Conservation (phyloP, 2,113 vertebrate genomes). For the Phocoena phocoena region DNA sequence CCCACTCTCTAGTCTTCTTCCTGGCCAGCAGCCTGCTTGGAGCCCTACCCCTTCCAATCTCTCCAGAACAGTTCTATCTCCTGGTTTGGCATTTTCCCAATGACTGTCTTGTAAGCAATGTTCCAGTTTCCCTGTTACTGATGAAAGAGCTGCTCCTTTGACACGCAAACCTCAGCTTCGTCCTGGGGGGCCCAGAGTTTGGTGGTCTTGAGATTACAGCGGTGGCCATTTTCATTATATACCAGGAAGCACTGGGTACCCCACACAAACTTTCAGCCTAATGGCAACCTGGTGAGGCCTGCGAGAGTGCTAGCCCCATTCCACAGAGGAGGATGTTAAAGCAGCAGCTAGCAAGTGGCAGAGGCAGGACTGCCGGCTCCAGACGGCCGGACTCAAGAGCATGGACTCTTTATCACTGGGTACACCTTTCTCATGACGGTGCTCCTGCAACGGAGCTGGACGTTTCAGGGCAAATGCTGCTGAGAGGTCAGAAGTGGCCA, state of each 20-base stretch:
- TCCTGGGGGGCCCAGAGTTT: not conserved
- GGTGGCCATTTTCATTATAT: not conserved
- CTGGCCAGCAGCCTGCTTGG: rapidly evolving
- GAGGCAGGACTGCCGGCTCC: not conserved
- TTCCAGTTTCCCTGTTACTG: not conserved
- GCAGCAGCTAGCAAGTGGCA: not conserved
- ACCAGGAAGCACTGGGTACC: not conserved
- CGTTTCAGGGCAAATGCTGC: not conserved
- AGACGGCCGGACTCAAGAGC: not conserved
- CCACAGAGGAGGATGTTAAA: not conserved
- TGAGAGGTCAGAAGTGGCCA: not conserved
- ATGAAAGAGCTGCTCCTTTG: not conserved
- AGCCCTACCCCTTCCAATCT: not conserved
- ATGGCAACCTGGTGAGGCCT: not conserved
- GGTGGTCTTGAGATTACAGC: not conserved
- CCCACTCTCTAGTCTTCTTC: not conserved
- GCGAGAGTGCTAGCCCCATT: no score
- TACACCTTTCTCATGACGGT: not conserved
- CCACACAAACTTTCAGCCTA: not conserved
- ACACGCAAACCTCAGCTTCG: not conserved
- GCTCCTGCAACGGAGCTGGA: not conserved
- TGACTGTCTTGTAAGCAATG: not conserved
- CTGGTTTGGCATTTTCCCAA: not conserved
- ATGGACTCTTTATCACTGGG: rapidly evolving
- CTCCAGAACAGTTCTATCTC: not conserved